Conservation (phyloP, 2,888 invertebrate genomes). For the Leucoptera coffeella region DNA sequence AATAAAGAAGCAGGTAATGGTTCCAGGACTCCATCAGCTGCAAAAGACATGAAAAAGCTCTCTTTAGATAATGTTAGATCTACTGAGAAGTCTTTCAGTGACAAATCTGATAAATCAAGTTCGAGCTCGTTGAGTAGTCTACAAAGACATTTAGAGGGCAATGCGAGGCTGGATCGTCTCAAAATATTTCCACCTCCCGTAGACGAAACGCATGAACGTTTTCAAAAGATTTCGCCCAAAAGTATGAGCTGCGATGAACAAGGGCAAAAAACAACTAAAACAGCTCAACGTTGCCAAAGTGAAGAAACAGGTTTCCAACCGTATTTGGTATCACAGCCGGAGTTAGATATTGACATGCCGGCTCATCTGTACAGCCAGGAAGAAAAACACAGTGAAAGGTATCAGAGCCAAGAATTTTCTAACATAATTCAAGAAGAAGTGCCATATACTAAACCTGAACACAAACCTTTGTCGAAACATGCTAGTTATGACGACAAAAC, state of each 20-base stretch:
- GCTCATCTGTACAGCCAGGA: constrained; percentile 55
- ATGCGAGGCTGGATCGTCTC: constrained; percentile 27
- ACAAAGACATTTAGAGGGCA: constrained; percentile 36
- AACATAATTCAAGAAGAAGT: constrained; percentile 35
- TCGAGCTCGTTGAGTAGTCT: constrained; percentile 45
- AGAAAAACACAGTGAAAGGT: constrained; percentile 58
- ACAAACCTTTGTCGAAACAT: constrained; percentile 56
- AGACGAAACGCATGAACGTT: constrained; percentile 24
- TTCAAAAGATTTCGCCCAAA: constrained; percentile 37
- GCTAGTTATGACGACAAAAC: constrained; percentile 62
- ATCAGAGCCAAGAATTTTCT: constrained; percentile 61
- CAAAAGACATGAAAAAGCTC: constrained; percentile 16
- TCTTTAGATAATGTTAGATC: constrained; percentile 23
- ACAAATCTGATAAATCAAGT: constrained; percentile 46
- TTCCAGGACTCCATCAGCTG: constrained; percentile 13
- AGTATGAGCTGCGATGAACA: constrained; percentile 44
- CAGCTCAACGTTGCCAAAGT: constrained; percentile 53
- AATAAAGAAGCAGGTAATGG: constrained; percentile 15
- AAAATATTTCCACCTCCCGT: constrained; percentile 19
- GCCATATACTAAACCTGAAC: constrained; percentile 45
- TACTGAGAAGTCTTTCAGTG: constrained; percentile 39
- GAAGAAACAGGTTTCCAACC: constrained; percentile 49
- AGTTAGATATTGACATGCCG: constrained; percentile 51
- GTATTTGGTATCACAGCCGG: constrained; percentile 34
- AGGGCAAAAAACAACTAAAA: constrained; percentile 31